Percentiles rank a stretch among this genome's conserved stretches.
phyloP scores from a whole-genome alignment of 1,140 invertebrate species.

The Plodia interpunctella region DNA sequence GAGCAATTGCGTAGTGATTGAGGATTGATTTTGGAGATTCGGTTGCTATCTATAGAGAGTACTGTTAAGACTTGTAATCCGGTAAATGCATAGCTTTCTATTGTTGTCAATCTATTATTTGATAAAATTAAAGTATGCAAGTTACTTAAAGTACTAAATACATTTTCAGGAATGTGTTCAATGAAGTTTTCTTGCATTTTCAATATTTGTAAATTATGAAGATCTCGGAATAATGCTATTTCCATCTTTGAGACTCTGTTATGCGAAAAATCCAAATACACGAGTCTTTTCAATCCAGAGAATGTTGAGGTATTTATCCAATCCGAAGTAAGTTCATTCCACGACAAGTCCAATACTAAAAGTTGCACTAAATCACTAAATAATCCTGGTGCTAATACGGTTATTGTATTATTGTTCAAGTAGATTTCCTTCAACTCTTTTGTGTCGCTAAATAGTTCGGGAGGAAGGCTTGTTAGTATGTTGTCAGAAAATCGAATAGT shows the following conservation, averaged over 20 bases:
- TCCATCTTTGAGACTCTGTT: conserved; percentile 89
- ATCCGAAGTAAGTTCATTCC: conserved; percentile 90
- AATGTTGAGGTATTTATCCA: conserved; percentile 94
- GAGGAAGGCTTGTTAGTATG: conserved; percentile 87
- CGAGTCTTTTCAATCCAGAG: conserved; percentile 86
- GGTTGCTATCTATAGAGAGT: conserved; percentile 91
- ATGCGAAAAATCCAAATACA: conserved; percentile 88
- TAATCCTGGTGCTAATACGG: conserved; percentile 89
- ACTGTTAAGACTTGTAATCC: conserved; percentile 87
- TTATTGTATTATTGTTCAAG: conserved; percentile 91
- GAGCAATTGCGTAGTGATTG: conserved; percentile 90
- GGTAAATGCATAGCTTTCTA: conserved; percentile 87
- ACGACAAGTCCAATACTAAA: conserved; percentile 88
- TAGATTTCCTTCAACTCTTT: conserved; percentile 89
- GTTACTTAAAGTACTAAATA: conserved; percentile 88
- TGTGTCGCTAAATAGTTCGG: conserved; percentile 88
- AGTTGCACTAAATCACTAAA: conserved; percentile 90
- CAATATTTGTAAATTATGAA: conserved; percentile 89
- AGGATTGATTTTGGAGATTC: conserved; percentile 85
- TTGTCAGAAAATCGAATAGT: conserved; percentile 90
- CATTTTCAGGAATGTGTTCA: conserved; percentile 87
- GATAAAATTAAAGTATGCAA: conserved; percentile 91
- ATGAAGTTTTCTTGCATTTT: conserved; percentile 90
- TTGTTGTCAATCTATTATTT: conserved; percentile 88
- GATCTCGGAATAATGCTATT: conserved; percentile 86